phyloP scores from a whole-genome alignment of 2,888 invertebrate genomes.

The Tetanocera ferruginea region DNA sequence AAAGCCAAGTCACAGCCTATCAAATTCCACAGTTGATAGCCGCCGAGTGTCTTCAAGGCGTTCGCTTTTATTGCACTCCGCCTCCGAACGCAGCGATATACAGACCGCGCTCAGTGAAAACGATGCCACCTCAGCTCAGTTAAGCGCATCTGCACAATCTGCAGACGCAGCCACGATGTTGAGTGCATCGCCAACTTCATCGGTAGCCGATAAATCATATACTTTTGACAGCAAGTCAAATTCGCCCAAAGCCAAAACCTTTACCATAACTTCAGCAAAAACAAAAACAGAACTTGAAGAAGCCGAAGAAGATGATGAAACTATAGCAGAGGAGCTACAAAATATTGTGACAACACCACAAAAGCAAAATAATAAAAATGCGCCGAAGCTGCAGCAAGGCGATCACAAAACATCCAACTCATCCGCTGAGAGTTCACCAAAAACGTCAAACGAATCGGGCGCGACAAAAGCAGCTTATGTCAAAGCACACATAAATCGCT shows the following conservation, averaged over 20 bases:
- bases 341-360: constrained; percentile 43
- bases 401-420: not conserved
- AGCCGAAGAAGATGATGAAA: constrained; percentile 29
- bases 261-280: not conserved
- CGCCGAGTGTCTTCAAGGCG: not conserved
- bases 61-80: not conserved
- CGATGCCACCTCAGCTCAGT: not conserved
- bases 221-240: not conserved
- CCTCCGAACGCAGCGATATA: not conserved
- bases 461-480: constrained; percentile 41
- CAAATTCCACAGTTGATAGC: not conserved
- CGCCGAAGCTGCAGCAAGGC: not conserved
- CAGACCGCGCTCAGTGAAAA: not conserved
- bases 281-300: not conserved
- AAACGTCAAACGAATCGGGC: not conserved
- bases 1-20: not conserved
- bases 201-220: not conserved
- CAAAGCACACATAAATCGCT: constrained; percentile 53
- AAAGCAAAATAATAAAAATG: constrained; percentile 36
- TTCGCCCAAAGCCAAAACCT: not conserved
- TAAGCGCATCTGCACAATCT: not conserved
- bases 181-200: not conserved
- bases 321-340: constrained; percentile 49
- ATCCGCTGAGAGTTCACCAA: not conserved
- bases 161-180: not conserved